Base-by-base conservation (phyloP, 2,113 vertebrate species). In the Aptenodytes patagonicus region DNA sequence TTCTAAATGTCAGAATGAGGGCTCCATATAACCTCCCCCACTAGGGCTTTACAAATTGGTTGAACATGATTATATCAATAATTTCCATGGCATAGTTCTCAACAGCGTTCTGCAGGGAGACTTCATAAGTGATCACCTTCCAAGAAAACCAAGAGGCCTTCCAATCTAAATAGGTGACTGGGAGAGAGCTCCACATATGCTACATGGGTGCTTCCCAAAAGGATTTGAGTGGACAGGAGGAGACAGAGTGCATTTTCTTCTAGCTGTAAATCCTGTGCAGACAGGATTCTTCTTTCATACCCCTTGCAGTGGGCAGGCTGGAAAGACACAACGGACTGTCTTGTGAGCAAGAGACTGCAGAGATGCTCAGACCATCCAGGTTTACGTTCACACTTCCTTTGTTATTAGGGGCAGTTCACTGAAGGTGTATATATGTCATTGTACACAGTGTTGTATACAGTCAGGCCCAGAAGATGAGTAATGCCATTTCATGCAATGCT, bases 131-230 rank as follows among this genome's bases (percentile, higher is more conserved):
- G 40, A 66, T 87, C 8, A 0, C 36, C 44, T 95, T 96, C 93
- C 93, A 90, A 95, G 83, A 95, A 95, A 96, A 90, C 54, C 61
- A 90, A 82, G 49, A 72, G 7, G 17, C 22, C 18, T 93, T 95
- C 89, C 93, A 97, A 82, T 57, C 61, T 86, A 95, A 97, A 95
- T 7, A 93, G 51, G 64, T 78, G 75, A 85, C 61, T 91, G 87
- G 78, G 89, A 90, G 57, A 82, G 44, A 91, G 16, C 20, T 58
- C n/a, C 54, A 72, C 36, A 81, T 68, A 77, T 3, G 13, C 21
- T 36, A 6, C 0, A 3, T 61, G 38, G 73, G 61, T 88, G 44
- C 64, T 95, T 96, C 85, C 72, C 2, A 0, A 90, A 80, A 96
- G 34, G 42, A 31, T 75, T 47, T 89, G 40, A 13, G 44, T 81